These are phyloP conservation scores for Apantesis nais DNA, from an alignment of 2,888 invertebrate species.

Conservation along the genomic window DNA sequence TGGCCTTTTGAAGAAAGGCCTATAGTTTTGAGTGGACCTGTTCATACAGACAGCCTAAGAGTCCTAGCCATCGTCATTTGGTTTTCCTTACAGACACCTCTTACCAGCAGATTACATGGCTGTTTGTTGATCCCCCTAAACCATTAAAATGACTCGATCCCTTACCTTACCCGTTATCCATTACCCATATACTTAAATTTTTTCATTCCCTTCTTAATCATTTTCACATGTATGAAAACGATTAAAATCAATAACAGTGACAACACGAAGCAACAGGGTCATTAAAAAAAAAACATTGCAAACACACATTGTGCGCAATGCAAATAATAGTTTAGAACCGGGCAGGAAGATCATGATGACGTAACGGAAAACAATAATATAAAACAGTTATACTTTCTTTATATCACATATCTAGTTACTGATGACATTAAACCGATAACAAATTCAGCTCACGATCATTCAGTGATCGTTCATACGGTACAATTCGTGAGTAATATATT, in stretches of 20 bases:
- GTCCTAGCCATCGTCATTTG: no score
- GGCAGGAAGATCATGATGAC: neutral
- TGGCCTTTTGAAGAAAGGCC: no score
- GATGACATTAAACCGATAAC: slow-evolving; percentile 17
- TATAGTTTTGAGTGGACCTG: no score
- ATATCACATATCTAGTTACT: slow-evolving; percentile 13
- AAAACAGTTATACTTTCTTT: slow-evolving; percentile 38
- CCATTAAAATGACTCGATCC: no score
- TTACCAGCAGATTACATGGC: no score
- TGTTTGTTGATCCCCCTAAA: no score
- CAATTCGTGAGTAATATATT: slow-evolving; percentile 25
- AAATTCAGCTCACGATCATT: slow-evolving; percentile 29
- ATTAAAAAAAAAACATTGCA: neutral
- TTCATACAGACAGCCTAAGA: no score
- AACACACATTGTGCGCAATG: neutral
- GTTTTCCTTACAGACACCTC: no score
- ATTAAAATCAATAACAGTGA: neutral
- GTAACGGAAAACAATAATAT: neutral
- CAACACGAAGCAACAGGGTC: neutral
- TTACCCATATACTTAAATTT: neutral
- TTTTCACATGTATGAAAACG: no score
- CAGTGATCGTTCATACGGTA: slow-evolving; percentile 16
- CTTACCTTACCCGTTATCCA: neutral
- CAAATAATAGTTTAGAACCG: neutral
- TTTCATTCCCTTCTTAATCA: no score